phyloP scores from a whole-genome alignment of 2,797 vertebrate species.

The Heliangelus exortis region DNA sequence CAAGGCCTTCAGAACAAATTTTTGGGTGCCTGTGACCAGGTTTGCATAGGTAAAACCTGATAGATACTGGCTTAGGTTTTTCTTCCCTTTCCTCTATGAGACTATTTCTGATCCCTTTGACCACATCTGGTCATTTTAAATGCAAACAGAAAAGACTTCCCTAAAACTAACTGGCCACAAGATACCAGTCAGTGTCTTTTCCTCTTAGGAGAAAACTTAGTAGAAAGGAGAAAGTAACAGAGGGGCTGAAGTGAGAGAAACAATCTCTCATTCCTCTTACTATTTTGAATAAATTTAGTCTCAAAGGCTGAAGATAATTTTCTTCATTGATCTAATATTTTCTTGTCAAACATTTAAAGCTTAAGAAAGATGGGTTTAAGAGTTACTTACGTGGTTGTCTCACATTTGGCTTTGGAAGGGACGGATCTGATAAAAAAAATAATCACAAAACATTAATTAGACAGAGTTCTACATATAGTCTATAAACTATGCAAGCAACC shows the following conservation, averaged over 20 bases:
- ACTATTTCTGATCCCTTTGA: neutral
- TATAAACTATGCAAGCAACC: conserved; percentile 1
- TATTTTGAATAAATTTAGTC: neutral
- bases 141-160: neutral
- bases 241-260: neutral
- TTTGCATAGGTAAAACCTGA: neutral
- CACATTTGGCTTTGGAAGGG: conserved; percentile 45
- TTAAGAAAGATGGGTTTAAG: neutral
- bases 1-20: neutral
- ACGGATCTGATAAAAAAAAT: conserved; percentile 51
- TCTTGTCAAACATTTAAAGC: neutral
- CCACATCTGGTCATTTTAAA: neutral
- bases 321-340: neutral
- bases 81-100: neutral
- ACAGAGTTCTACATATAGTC: neutral
- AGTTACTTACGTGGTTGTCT: conserved; percentile 78
- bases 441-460: conserved; percentile 29
- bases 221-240: neutral
- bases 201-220: neutral
- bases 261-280: neutral
- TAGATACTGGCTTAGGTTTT: neutral
- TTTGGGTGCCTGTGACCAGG: neutral
- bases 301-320: neutral
- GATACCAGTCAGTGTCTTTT: neutral
- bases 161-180: neutral